These are phyloP conservation scores for Podarcis raffonei DNA, from an alignment of 2,113 vertebrate genomes.

Conservation along the genomic window DNA sequence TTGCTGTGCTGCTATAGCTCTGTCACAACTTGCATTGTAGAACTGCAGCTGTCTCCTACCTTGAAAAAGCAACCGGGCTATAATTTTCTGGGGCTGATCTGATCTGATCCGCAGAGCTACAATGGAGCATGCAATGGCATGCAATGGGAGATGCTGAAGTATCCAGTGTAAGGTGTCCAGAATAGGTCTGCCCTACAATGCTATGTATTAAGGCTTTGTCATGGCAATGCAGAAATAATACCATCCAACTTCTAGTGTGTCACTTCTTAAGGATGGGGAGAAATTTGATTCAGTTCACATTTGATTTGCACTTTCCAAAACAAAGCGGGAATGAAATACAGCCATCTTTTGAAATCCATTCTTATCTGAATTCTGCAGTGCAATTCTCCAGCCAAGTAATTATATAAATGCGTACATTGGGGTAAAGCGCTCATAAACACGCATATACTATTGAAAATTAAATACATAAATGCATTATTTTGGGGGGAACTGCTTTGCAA, in stretches of 20 bases:
- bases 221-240: not conserved
- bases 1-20: constrained; percentile 59
- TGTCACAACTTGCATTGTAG: not conserved
- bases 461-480: too few species aligned
- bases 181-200: not conserved
- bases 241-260: not conserved
- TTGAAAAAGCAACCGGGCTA: not conserved
- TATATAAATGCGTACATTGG: too few species aligned
- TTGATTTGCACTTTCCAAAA: too few species aligned
- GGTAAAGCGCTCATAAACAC: too few species aligned
- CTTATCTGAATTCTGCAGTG: too few species aligned
- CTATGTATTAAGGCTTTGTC: not conserved
- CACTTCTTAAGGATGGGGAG: not conserved
- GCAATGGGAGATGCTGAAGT: not conserved
- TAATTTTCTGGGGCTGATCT: not conserved
- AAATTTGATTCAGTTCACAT: too few species aligned
- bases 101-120: not conserved
- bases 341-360: too few species aligned
- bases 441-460: too few species aligned
- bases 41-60: not conserved
- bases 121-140: not conserved
- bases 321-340: too few species aligned
- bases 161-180: not conserved
- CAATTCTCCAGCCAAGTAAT: too few species aligned
- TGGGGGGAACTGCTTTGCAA: too few species aligned